A percentile compares a stretch with the other conserved stretches of the same genome.
Evolutionary conservation across 2,888 invertebrate species (phyloP).

Genomic region (Lissocephala sabroskyi): DNA sequence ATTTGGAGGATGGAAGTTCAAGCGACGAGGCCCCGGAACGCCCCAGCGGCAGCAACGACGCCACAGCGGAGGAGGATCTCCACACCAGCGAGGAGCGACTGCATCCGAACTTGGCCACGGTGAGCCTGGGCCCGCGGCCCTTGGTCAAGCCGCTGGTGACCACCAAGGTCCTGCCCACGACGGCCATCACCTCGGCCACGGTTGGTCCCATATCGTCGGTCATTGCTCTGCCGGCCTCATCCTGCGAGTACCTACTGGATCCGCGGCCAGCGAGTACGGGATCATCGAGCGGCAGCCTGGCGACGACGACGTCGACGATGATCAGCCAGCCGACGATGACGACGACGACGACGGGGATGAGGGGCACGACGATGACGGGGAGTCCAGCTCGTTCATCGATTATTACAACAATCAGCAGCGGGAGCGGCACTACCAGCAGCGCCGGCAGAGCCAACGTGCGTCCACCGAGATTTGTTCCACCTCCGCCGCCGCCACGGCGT

Average conservation of each 20-base stretch:
- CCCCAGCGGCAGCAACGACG: conserved; percentile 16
- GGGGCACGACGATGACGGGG: conserved; percentile 71
- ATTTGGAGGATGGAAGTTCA: conserved; percentile 73
- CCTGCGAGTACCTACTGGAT: conserved; percentile 70
- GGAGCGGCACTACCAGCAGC: conserved; percentile 74
- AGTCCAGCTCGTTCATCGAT: conserved; percentile 75
- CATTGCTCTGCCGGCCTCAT: conserved; percentile 50
- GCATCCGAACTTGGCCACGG: conserved; percentile 46
- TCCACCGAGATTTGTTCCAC: conserved; percentile 67
- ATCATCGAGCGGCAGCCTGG: no score
- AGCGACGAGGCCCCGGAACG: conserved; percentile 63
- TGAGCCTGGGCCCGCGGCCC: conserved; percentile 46
- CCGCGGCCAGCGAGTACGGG: conserved; percentile 48
- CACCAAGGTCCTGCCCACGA: conserved; percentile 49
- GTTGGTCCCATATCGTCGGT: no score
- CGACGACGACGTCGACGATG: conserved; percentile 23
- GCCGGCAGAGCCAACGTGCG: conserved; percentile 51
- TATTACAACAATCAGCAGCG: conserved; percentile 76
- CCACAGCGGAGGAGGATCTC: conserved; percentile 32
- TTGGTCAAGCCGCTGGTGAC: conserved; percentile 42
- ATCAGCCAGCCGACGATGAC: conserved; percentile 15
- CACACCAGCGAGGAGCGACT: conserved; percentile 46
- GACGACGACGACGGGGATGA: conserved; percentile 5
- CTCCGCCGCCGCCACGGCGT: conserved; percentile 71
- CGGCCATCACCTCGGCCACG: conserved; percentile 41